Evolutionary conservation across 2,113 vertebrate species (phyloP).

Genomic region (Cercopithecus mona): DNA sequence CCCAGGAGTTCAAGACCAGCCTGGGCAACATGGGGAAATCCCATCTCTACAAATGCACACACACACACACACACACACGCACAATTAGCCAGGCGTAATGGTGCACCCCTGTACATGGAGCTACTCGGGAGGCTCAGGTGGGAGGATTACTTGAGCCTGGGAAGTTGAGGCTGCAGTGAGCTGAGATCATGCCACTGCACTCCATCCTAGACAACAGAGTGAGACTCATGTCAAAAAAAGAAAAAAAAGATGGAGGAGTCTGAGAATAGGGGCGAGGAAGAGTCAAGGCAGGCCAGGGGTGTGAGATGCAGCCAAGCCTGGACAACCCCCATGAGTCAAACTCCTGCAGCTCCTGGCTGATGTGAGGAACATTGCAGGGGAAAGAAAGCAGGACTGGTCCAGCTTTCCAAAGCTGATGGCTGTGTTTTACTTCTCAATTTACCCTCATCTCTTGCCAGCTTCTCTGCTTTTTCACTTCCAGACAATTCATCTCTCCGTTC

Average conservation of each 20-base stretch:
- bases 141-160: no score
- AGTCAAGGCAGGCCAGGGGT: background rate
- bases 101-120: no score
- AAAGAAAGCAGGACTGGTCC: background rate
- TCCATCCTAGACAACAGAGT: no score
- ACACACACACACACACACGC: no score
- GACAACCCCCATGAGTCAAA: background rate
- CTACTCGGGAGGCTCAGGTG: no score
- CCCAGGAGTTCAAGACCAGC: no score
- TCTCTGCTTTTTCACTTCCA: constrained; percentile 11
- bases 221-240: no score
- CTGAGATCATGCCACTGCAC: no score
- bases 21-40: no score
- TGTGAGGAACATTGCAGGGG: background rate
- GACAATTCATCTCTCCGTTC: background rate
- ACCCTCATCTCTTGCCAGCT: background rate
- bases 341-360: background rate
- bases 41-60: no score
- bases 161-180: no score
- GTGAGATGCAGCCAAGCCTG: background rate
- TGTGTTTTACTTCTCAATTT: background rate
- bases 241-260: background rate
- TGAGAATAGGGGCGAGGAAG: background rate
- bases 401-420: background rate
- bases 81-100: no score